Conservation (phyloP, 1,140 invertebrate species). For the Cecropterus lyciades region DNA sequence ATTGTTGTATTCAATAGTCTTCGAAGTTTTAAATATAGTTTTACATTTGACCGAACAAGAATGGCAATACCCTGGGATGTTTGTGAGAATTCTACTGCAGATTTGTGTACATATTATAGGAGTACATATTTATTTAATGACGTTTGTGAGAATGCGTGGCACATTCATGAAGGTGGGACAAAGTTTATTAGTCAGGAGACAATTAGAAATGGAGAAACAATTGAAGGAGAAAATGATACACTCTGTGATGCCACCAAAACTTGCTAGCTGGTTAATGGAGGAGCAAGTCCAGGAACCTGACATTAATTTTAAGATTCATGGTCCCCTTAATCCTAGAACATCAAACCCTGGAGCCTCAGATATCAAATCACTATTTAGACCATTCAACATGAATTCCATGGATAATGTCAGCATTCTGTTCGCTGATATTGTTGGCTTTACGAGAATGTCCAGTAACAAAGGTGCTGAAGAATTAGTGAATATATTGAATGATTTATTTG, state of each 20-base stretch:
- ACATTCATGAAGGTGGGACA: constrained; percentile 99
- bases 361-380: constrained; percentile 93
- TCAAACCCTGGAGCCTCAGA: constrained; percentile 87
- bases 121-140: constrained; percentile 96
- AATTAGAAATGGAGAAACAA: constrained; percentile 96
- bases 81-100: constrained; percentile 92
- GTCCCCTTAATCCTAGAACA: constrained; percentile 76
- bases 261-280: constrained; percentile 94
- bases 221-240: constrained; percentile 99
- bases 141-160: constrained; percentile 94
- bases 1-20: constrained; percentile 91
- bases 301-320: constrained; percentile 69
- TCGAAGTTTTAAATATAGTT: constrained; percentile 88
- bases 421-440: constrained; percentile 99
- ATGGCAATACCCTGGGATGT: constrained; percentile 85
- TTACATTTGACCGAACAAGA: constrained; percentile 76
- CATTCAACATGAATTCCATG: constrained; percentile 98
- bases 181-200: constrained; percentile 90
- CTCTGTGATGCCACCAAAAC: constrained; percentile 97
- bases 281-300: constrained; percentile 86
- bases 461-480: constrained; percentile 94
- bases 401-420: constrained; percentile 98
- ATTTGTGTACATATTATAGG: constrained; percentile 96
- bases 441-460: constrained; percentile 98
- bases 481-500: constrained; percentile 98